Evolutionary conservation across 2,113 vertebrate genomes (phyloP), one percentile per base, ranked within the genome.

Genomic region (Osmerus eperlanus): DNA sequence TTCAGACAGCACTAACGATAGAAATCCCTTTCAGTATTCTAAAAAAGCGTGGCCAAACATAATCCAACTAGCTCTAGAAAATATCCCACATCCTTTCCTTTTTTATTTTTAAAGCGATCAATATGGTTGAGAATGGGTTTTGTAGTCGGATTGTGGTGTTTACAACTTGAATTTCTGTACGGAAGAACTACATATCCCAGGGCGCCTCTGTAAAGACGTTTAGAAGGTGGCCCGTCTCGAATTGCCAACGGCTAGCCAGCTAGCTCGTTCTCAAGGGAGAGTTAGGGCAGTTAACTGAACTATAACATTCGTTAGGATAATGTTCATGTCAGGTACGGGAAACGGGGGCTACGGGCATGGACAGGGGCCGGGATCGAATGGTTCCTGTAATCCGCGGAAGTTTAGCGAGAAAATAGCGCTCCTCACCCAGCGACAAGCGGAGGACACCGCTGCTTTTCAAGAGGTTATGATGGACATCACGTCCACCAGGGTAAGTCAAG

Each of bases 401-500:
- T 94, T 94, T 72, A 94, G 92, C 84, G 93, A 94, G 84, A 94
- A 94, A 82, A 94, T 94, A 71, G 93, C 93, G 15, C 82, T 94
- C 78, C 93, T 94, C 78, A 92, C 89, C 72, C 93, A 93, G 85
- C 91, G 92, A 41, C 93, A 94, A 86, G 93, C 93, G 72, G 92
- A 94, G 84, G 92, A 94, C 87, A 94, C 91, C 70, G 93, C 93
- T 81, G 93, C 93, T 88, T 94, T 94, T 86, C 93, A 93, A 82
- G 92, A 94, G 89, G 92, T 94, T 86, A 94, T 94, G 93, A 92
- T 91, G 91, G 92, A 93, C 89, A 90, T 94, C 85, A 90, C 88
- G 86, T 92, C 91, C 82, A 93, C 92, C 64, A 91, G 92, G 92
- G 93, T 93, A 79, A 91, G 41, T 47, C 41, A 47, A 47, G 41